Conservation (phyloP, 2,113 vertebrate species). For the Monarcha castaneiventris region DNA sequence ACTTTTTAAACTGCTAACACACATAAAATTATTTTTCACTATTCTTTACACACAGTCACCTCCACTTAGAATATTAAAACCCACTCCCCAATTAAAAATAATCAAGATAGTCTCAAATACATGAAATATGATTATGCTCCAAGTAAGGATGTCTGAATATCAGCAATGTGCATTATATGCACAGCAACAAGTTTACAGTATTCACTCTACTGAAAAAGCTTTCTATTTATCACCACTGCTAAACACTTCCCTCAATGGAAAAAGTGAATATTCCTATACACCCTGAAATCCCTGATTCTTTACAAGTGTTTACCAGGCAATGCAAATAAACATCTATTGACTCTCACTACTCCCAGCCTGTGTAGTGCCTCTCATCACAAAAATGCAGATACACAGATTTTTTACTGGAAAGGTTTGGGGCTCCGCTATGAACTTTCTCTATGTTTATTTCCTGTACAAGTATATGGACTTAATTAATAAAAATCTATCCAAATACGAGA, state of each 20-base stretch:
- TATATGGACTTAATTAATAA: neutral
- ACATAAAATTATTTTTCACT: neutral
- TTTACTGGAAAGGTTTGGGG: neutral
- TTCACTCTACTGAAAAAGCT: neutral
- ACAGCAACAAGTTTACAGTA: neutral
- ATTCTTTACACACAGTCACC: neutral
- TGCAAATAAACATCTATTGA: neutral
- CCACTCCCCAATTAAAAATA: neutral
- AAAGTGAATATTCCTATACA: neutral
- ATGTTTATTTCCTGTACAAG: neutral
- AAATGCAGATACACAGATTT: neutral
- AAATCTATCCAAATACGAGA: neutral
- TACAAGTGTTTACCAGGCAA: neutral
- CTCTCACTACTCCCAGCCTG: accelerated
- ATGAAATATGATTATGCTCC: neutral
- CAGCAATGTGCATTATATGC: neutral
- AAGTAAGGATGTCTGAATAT: neutral
- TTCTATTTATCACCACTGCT: neutral
- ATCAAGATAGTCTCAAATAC: neutral
- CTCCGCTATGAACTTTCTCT: neutral
- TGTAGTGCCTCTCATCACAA: neutral
- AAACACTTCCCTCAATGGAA: neutral
- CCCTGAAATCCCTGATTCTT: neutral
- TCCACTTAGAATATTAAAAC: neutral
- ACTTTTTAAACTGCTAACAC: neutral